Percentiles rank a stretch among this genome's conserved stretches.
These are phyloP conservation scores for Acanthis flammea DNA, from an alignment of 2,797 vertebrate species.

Conservation along the genomic window DNA sequence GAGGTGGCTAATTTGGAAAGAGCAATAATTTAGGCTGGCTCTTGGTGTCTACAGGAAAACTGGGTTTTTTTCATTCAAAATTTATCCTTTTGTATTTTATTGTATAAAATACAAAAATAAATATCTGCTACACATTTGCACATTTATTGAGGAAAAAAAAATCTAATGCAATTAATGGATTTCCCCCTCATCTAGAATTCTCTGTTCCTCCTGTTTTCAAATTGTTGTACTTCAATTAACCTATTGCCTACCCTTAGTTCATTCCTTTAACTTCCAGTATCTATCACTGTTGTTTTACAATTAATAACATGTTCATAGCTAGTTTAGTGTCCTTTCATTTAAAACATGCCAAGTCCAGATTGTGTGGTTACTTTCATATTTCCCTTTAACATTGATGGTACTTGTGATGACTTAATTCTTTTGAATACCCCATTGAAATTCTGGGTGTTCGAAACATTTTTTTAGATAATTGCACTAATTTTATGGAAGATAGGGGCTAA, in stretches of 20 bases:
- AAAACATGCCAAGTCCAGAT: background rate
- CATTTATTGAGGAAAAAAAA: background rate
- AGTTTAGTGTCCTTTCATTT: background rate
- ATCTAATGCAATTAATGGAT: background rate
- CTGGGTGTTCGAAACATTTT: background rate
- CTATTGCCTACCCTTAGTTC: background rate
- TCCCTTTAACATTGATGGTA: background rate
- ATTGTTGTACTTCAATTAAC: background rate
- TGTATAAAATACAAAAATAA: background rate
- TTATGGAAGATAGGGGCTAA: background rate
- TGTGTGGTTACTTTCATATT: background rate
- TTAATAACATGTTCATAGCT: background rate
- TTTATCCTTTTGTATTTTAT: background rate
- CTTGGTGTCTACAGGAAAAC: background rate
- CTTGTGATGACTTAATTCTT: background rate
- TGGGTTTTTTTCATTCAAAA: background rate
- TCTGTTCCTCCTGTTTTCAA: background rate
- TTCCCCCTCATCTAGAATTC: background rate
- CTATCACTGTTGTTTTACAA: background rate
- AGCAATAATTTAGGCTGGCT: background rate
- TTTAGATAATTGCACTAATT: background rate
- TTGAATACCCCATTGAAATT: background rate
- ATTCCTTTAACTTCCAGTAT: background rate
- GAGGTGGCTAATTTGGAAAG: background rate
- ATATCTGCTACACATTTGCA: background rate